These are phyloP conservation scores for Tineola bisselliella DNA, from an alignment of 2,888 invertebrate genomes.

Conservation along the genomic window DNA sequence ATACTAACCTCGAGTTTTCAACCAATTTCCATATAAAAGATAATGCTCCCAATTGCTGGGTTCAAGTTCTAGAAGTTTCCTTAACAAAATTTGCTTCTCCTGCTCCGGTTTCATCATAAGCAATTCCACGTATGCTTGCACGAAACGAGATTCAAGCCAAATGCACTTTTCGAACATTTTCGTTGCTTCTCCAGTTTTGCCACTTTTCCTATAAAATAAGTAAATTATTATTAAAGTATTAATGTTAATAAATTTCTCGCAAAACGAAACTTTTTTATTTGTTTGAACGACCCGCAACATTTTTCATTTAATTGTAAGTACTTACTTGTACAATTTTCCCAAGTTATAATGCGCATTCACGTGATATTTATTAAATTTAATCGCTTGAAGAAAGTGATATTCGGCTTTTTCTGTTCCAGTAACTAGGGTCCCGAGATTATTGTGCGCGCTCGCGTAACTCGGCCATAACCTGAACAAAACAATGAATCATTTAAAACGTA, in stretches of 20 bases:
- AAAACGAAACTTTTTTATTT: neutral
- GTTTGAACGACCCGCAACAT: neutral
- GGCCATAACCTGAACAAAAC: conserved; percentile 76
- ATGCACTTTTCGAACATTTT: conserved; percentile 75
- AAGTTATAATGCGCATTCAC: conserved; percentile 87
- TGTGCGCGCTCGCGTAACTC: conserved; percentile 85
- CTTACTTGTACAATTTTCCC: conserved; percentile 83
- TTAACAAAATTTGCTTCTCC: conserved; percentile 67
- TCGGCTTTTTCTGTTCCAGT: conserved; percentile 75
- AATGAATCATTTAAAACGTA: too few species aligned
- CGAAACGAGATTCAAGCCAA: conserved; percentile 72
- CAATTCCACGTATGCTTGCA: conserved; percentile 75
- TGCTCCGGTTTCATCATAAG: conserved; percentile 67
- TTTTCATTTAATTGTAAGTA: neutral
- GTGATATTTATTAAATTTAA: conserved; percentile 78
- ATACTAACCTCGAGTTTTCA: conserved; percentile 70
- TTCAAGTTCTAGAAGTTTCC: conserved; percentile 71
- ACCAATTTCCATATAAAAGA: conserved; percentile 78
- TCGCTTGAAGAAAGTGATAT: conserved; percentile 78
- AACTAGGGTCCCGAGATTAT: conserved; percentile 85
- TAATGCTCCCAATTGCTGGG: conserved; percentile 76
- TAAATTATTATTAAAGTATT: neutral
- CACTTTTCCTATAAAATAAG: conserved; percentile 64
- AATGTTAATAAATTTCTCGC: neutral
- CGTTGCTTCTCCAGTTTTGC: conserved; percentile 71